Base-by-base conservation (phyloP, 2,888 invertebrate species). In the Folsomia manolachei region DNA sequence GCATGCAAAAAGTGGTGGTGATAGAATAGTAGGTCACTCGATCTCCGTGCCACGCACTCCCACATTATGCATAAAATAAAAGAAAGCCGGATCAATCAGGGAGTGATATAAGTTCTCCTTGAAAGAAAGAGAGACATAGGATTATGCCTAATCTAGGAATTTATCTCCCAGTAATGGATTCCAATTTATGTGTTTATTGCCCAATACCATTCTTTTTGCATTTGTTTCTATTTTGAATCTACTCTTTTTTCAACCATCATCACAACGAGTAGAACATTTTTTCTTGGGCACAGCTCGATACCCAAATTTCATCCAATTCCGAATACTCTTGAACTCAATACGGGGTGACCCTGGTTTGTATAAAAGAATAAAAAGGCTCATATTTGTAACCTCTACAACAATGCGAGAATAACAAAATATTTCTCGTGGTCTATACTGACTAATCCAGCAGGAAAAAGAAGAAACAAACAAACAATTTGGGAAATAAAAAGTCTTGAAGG, bases 51-150 rank as follows among this genome's bases (percentile, higher is more conserved):
- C 24, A 63, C 24, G 21, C 63, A 63, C 25, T 25, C 27, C 4
- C 64, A 27, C 21, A 64, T 64, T 64, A 64, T 64, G 27, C 64
- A 64, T n/a, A n/a, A n/a, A n/a, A n/a, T n/a, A n/a, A n/a, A n/a
- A n/a, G 27, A 64, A 25, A 64, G 27, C 18, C 7, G 64, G 64
- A 64, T 64, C 64, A 64, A 27, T 64, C 19, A 19, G 19, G 56
- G 39, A 39, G n/a, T 39, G 39, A 39, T 14, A 56, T 56, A 56
- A 18, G 56, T 56, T 56, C 19, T 56, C 4, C n/a, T 56, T 56
- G 56, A 56, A 56, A n/a, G n/a, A n/a, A n/a, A 39, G 39, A 39
- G 39, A 56, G 18, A 56, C 56, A 56, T 14, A 4, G 56, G 64
- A 64, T 64, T 64, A 64, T 4, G 27, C n/a, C 7, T 64, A 64